Evolutionary conservation across 2,113 vertebrate genomes (phyloP).

Genomic region (Polyodon spathula): DNA sequence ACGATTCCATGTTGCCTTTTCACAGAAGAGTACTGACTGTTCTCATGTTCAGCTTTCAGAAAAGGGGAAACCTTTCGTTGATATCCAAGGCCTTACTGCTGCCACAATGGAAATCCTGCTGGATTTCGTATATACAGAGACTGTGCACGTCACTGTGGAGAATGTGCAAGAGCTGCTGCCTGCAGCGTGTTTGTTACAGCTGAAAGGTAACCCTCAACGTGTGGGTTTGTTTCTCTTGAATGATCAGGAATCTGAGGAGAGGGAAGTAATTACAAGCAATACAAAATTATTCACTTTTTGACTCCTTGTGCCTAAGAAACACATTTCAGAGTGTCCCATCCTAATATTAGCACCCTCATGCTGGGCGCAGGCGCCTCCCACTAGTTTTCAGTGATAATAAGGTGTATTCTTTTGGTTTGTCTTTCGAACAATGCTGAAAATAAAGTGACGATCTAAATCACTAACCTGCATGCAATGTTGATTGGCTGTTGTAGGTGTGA

Average conservation of each 20-base stretch:
- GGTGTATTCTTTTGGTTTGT: background rate
- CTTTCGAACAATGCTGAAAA: background rate
- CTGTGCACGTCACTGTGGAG: conserved; percentile 91
- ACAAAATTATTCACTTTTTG: background rate
- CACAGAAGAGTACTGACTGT: conserved; percentile 4
- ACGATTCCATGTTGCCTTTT: too few species aligned
- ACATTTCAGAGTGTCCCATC: too few species aligned
- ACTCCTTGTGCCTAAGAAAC: too few species aligned
- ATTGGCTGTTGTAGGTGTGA: conserved; percentile 69
- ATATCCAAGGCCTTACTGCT: conserved; percentile 91
- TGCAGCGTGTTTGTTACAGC: conserved; percentile 87
- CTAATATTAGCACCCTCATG: too few species aligned
- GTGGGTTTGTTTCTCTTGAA: too few species aligned
- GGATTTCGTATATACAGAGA: conserved; percentile 97
- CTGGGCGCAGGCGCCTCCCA: too few species aligned
- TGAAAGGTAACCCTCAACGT: conserved; percentile 72
- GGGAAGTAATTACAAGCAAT: background rate
- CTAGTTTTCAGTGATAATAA: too few species aligned
- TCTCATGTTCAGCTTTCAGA: conserved; percentile 71
- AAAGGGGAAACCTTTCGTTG: conserved; percentile 93
- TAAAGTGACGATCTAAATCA: too few species aligned
- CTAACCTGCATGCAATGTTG: too few species aligned
- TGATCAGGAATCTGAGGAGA: too few species aligned
- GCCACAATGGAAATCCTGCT: conserved; percentile 97
- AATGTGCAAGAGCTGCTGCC: conserved; percentile 94